Conservation (phyloP, 2,797 vertebrate genomes). For the Poeciliopsis paucimaculata region DNA sequence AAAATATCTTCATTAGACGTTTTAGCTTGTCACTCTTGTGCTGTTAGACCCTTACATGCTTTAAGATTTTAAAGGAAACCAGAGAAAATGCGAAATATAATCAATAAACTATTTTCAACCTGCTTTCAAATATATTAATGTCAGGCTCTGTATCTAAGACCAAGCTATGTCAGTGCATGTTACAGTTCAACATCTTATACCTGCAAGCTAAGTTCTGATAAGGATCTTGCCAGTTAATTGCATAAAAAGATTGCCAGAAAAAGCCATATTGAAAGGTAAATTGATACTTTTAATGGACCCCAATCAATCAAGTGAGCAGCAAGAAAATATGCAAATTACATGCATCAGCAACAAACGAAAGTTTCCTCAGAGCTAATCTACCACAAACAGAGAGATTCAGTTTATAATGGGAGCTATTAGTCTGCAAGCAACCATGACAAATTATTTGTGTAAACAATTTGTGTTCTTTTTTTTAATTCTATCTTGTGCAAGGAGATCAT, state of each 20-base stretch:
- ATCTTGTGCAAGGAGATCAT: not conserved
- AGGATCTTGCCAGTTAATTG: slow-evolving; percentile 20
- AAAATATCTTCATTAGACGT: not conserved
- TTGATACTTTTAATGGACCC: slow-evolving; percentile 2
- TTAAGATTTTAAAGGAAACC: not conserved
- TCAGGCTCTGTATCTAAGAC: not conserved
- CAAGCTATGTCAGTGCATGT: not conserved
- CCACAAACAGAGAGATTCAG: slow-evolving; percentile 10
- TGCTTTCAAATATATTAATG: not conserved
- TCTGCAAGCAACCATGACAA: not conserved
- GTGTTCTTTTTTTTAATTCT: slow-evolving; percentile 1
- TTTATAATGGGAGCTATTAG: slow-evolving; percentile 19
- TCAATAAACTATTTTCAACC: not conserved
- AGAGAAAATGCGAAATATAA: not conserved
- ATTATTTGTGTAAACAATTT: not conserved
- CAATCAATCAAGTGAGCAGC: not conserved
- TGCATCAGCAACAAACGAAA: slow-evolving; percentile 21
- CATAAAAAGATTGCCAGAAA: slow-evolving; percentile 1
- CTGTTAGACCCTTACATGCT: not conserved
- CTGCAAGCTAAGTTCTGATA: slow-evolving; percentile 2
- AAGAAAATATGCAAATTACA: slow-evolving; percentile 6
- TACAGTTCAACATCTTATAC: not conserved
- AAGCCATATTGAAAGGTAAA: slow-evolving; percentile 2
- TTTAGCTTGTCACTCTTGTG: not conserved
- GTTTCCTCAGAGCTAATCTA: slow-evolving; percentile 22